phyloP scores from a whole-genome alignment of 2,888 invertebrate species.

The Agelastica alni region DNA sequence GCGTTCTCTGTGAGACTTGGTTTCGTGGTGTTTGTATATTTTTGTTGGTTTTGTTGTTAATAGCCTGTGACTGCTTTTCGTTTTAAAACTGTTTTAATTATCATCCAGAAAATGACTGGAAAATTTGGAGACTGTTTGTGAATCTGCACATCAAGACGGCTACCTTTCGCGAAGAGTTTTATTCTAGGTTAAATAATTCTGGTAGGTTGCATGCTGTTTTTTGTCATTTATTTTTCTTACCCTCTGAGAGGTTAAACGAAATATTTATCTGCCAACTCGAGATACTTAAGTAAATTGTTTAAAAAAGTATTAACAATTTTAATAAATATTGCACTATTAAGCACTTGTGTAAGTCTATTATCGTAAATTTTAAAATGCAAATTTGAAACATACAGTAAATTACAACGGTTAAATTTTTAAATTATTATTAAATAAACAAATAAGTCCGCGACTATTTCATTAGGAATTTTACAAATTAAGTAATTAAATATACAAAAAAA shows the following conservation, averaged over 20 bases:
- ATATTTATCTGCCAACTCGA: no score
- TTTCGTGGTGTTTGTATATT: conserved; percentile 6
- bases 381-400: no score
- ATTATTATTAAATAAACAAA: no score
- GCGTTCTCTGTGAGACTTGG: conserved; percentile 1
- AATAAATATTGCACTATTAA: neutral
- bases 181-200: conserved; percentile 40
- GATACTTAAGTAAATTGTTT: no score
- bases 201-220: conserved; percentile 35
- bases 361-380: neutral
- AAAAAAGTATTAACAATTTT: neutral
- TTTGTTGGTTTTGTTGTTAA: conserved; percentile 2
- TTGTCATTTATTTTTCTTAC: conserved; percentile 5
- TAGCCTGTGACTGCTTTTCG: neutral
- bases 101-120: conserved; percentile 21
- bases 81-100: neutral
- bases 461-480: no score
- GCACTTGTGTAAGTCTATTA: neutral
- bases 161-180: conserved; percentile 36
- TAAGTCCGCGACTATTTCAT: no score
- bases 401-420: no score
- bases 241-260: no score
- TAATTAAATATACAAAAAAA: no score
- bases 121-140: conserved; percentile 28
- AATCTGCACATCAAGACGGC: conserved; percentile 37